phyloP scores from a whole-genome alignment of 2,113 vertebrate genomes.

The Aldabrachelys gigantea region DNA sequence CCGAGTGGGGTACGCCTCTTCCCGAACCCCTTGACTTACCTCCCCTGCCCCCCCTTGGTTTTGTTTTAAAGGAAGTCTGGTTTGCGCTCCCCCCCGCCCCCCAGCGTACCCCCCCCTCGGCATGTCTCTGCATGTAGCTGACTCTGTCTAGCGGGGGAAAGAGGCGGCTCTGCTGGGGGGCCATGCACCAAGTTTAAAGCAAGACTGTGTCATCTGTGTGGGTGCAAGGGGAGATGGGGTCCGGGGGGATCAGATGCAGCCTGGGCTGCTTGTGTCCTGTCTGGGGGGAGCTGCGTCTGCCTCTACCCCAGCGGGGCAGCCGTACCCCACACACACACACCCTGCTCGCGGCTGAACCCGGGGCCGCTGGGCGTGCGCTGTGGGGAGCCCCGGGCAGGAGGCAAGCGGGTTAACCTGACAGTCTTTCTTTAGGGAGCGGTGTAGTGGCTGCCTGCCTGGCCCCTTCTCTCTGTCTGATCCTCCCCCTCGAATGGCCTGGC shows the following conservation, averaged over 20 bases:
- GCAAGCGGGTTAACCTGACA: not conserved
- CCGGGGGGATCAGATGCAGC: too few relatives aligned
- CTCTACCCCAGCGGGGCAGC: too few relatives aligned
- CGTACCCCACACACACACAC: too few relatives aligned
- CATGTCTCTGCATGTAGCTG: constrained; percentile 81
- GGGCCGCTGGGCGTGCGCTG: too few relatives aligned
- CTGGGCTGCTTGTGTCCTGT: too few relatives aligned
- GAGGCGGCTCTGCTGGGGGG: not conserved
- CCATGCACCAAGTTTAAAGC: not conserved
- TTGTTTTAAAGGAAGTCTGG: not conserved
- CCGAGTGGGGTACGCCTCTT: constrained; percentile 76
- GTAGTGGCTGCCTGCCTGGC: not conserved
- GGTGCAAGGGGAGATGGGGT: too few relatives aligned
- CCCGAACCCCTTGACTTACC: constrained; percentile 28
- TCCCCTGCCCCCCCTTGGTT: constrained; percentile 7
- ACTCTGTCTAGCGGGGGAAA: not conserved
- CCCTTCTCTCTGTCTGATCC: not conserved
- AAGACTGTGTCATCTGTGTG: not conserved
- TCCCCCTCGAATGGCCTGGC: not conserved
- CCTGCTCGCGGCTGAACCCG: too few relatives aligned
- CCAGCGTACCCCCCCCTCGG: constrained; percentile 52
- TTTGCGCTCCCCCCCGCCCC: constrained; percentile 51
- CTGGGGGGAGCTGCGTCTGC: too few relatives aligned
- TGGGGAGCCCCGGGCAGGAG: too few relatives aligned
- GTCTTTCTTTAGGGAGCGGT: constrained; percentile 9